Conservation (phyloP, 2,888 invertebrate genomes). For the Campoplex capitator region DNA sequence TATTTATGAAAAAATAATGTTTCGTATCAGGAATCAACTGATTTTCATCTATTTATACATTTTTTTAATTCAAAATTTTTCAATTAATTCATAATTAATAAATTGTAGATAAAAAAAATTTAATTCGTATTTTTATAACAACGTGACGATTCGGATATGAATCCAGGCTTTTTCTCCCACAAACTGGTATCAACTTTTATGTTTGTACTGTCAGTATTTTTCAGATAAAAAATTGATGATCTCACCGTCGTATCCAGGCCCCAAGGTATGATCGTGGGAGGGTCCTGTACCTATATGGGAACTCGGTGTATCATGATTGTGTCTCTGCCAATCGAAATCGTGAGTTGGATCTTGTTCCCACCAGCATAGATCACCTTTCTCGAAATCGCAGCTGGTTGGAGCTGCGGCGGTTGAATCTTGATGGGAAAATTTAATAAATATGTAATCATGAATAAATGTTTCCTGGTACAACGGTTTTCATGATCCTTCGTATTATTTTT, state of each 20-base stretch:
- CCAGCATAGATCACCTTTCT: conserved; percentile 89
- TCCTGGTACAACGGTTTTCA: too few relatives aligned
- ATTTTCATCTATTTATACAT: too few relatives aligned
- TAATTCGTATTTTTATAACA: not conserved
- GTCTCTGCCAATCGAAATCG: conserved; percentile 91
- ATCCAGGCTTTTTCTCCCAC: not conserved
- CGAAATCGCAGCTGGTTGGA: conserved; percentile 88
- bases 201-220: not conserved
- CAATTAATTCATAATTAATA: too few relatives aligned
- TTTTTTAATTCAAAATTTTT: too few relatives aligned
- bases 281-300: conserved; percentile 90
- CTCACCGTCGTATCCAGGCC: conserved; percentile 85
- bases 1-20: not conserved
- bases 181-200: not conserved
- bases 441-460: not conserved
- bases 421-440: not conserved
- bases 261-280: conserved; percentile 90
- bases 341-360: conserved; percentile 90
- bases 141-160: not conserved
- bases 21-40: too few relatives aligned
- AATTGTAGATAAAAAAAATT: not conserved
- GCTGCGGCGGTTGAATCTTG: conserved; percentile 83
- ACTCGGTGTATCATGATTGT: conserved; percentile 88
- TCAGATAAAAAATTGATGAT: not conserved
- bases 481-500: not conserved